Base-by-base conservation (phyloP, 2,113 vertebrate genomes). In the Nicator chloris region DNA sequence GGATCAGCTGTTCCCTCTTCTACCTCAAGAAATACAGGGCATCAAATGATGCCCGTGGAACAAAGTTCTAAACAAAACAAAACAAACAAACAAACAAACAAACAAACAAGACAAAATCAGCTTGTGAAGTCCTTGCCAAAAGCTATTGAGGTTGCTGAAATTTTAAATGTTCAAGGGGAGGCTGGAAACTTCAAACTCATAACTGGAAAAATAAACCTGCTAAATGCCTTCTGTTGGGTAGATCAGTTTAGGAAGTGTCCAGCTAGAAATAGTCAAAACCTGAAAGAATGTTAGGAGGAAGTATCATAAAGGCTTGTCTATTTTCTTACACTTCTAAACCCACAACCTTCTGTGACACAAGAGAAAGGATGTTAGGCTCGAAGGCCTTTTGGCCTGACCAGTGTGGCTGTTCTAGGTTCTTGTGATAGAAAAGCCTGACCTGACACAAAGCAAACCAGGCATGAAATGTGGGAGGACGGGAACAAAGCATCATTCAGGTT, bases 371-470 rank as follows among this genome's bases (percentile, higher is more conserved):
- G 8, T 3, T 69, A 35, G 28, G 13, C 21, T 77, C 5, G 11
- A 27, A 21, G n/a, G 47, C 51, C 35, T 75, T 89, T 14, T 50
- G 35, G 12, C 10, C 40, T 54, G 33, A 60, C 8, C 33, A 50
- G 4, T 12, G 27, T 20, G 33, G 19, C 13, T 84, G 6, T 30
- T 40, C 22, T 24, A 5, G 30, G 6, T 65, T 88, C 42, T 51
- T 47, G 49, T 54, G 49, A 23, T 1, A 82, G 57, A 53, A 47
- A 61, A 68, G 24, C 11, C 23, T 68, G 12, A 11, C 21, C 35
- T 0, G 0, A 33, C 17, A 6, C 1, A 27, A 70, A 68, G 8
- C 9, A 72, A 65, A 24, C 7, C 44, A 63, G 54, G 7, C 22
- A 39, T 28, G 23, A 73, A 86, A 73, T 1, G 6, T 15, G 33